Percentiles rank a stretch among this genome's conserved stretches.
phyloP scores from a whole-genome alignment of 2,888 invertebrate genomes.

The Netelia inedita region DNA sequence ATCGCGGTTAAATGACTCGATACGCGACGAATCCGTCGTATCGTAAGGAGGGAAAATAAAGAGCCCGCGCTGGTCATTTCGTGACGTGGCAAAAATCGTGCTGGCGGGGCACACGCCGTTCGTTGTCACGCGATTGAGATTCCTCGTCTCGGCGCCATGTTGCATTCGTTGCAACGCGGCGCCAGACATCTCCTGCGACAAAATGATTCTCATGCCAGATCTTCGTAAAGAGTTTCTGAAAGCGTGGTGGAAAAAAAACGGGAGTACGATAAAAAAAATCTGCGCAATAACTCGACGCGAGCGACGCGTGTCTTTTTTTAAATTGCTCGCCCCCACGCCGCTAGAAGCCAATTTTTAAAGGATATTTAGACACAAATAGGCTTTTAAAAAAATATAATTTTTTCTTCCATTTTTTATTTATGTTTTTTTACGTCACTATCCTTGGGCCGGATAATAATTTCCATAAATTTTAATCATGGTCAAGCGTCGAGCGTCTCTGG shows the following conservation, averaged over 20 bases:
- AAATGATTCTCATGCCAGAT: conserved; percentile 12
- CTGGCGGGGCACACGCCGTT: neutral
- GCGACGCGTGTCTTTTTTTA: neutral
- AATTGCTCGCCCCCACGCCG: neutral
- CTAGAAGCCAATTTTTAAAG: neutral
- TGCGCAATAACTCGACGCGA: conserved; percentile 4
- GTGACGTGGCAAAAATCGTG: conserved; percentile 54
- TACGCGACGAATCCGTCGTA: neutral
- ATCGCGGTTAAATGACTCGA: neutral
- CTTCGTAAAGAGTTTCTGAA: neutral
- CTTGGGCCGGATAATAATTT: neutral
- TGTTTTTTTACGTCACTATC: neutral
- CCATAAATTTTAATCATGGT: neutral
- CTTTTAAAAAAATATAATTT: neutral
- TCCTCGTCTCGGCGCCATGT: conserved; percentile 44
- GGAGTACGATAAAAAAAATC: neutral
- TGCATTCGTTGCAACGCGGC: neutral
- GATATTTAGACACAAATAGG: neutral
- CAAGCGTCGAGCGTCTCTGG: neutral
- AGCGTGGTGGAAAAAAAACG: neutral
- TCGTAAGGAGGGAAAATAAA: neutral
- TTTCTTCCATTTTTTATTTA: neutral
- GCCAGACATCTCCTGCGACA: conserved; percentile 14
- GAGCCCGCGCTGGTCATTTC: conserved; percentile 19
- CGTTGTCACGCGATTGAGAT: conserved; percentile 34